Conservation (phyloP, 2,113 vertebrate genomes). For the Aplodontia rufa region DNA sequence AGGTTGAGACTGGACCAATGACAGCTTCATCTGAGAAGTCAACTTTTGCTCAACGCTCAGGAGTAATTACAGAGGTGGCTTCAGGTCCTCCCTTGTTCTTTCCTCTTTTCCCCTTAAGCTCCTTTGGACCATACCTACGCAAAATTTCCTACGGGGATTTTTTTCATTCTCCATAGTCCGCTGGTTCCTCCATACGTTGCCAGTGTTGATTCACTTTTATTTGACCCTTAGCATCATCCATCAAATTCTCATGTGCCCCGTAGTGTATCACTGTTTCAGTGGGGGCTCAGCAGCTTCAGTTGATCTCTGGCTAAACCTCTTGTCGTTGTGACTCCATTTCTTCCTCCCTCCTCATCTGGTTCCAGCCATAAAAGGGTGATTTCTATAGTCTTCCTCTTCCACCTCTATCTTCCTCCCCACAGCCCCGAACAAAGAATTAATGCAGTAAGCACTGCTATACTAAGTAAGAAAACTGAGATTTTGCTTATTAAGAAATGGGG, state of each 20-base stretch:
- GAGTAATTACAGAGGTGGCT: background rate
- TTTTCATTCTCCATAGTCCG: background rate
- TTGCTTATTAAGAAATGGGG: constrained; percentile 29
- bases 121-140: background rate
- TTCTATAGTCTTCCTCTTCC: background rate
- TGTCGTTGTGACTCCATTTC: background rate
- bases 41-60: background rate
- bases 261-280: constrained; percentile 44
- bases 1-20: background rate
- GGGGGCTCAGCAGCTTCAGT: constrained; percentile 4
- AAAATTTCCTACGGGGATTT: background rate
- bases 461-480: constrained; percentile 16
- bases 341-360: constrained; percentile 49
- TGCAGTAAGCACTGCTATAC: background rate
- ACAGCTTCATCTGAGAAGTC: background rate
- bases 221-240: constrained; percentile 49
- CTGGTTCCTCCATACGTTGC: background rate
- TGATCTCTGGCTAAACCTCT: background rate
- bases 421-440: background rate
- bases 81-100: background rate
- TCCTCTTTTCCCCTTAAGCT: background rate
- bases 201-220: constrained; percentile 52
- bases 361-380: background rate
- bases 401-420: background rate
- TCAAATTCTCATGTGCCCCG: constrained; percentile 17